A percentile compares a stretch with the other conserved stretches of the same genome.
phyloP scores from a whole-genome alignment of 2,797 vertebrate species.

The Crenichthys baileyi region DNA sequence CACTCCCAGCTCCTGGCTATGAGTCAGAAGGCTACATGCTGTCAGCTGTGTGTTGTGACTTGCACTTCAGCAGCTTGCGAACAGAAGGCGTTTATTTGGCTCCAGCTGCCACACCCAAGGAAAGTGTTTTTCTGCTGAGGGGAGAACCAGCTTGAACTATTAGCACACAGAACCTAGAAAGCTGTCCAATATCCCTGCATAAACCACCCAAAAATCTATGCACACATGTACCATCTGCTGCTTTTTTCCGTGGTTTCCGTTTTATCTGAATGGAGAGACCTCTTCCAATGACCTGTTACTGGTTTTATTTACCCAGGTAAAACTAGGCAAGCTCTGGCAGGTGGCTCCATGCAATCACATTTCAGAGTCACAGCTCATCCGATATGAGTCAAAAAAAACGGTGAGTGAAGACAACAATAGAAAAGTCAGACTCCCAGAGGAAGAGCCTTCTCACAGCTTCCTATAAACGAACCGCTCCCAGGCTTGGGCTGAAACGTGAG shows the following conservation, averaged over 20 bases:
- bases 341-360: slow-evolving; percentile 55
- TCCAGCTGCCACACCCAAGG: slow-evolving; percentile 83
- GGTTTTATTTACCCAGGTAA: slow-evolving; percentile 60
- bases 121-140: slow-evolving; percentile 79
- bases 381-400: slow-evolving; percentile 55
- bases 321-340: slow-evolving; percentile 39
- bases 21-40: slow-evolving; percentile 66
- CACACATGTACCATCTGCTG: slow-evolving; percentile 18
- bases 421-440: slow-evolving; percentile 50
- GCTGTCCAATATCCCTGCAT: slow-evolving; percentile 32
- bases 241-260: slow-evolving; percentile 17
- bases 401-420: slow-evolving; percentile 62
- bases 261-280: slow-evolving; percentile 15
- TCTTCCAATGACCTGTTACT: slow-evolving; percentile 24
- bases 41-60: slow-evolving; percentile 84
- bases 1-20: slow-evolving; percentile 76
- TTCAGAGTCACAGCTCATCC: slow-evolving; percentile 29
- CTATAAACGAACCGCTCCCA: slow-evolving; percentile 60
- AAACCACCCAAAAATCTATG: slow-evolving; percentile 9
- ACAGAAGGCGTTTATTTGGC: slow-evolving; percentile 82
- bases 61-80: slow-evolving; percentile 72
- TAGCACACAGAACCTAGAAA: slow-evolving; percentile 44
- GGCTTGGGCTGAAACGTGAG: slow-evolving; percentile 71
- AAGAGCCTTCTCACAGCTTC: slow-evolving; percentile 61
- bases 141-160: slow-evolving; percentile 50